Evolutionary conservation across 2,113 vertebrate genomes (phyloP).

Genomic region (Nasalis larvatus): DNA sequence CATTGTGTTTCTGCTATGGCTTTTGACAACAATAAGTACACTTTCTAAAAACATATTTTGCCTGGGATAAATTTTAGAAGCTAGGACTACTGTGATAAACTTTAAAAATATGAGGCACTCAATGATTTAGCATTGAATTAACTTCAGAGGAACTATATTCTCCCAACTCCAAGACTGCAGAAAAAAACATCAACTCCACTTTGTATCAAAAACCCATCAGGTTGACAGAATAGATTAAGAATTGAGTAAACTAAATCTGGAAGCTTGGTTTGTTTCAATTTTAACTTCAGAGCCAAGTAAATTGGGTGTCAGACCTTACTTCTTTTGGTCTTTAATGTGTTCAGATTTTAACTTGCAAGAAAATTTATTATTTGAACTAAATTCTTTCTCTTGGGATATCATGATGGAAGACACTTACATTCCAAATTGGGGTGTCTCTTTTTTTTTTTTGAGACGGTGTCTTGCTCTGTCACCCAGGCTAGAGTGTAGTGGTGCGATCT

Average conservation of each 20-base stretch:
- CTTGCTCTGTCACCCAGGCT: no score
- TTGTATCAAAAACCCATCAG: neutral
- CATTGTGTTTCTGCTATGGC: neutral
- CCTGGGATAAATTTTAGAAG: neutral
- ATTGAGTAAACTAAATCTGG: neutral
- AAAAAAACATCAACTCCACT: neutral
- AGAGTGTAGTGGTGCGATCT: no score
- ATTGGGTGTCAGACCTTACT: neutral
- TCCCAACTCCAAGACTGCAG: neutral
- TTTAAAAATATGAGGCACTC: neutral
- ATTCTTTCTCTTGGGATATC: neutral
- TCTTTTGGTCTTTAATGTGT: neutral
- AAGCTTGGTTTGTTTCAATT: neutral
- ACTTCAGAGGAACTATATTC: neutral
- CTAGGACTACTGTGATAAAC: neutral
- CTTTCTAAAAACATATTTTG: neutral
- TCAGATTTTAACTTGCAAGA: neutral
- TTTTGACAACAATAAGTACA: neutral
- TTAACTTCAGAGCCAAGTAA: neutral
- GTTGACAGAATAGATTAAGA: neutral
- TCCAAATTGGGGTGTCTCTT: neutral
- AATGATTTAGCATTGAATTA: neutral
- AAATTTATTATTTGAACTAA: neutral
- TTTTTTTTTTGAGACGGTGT: no score
- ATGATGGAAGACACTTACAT: neutral